Conservation (phyloP, 2,113 vertebrate genomes). For the Anoura caudifer region DNA sequence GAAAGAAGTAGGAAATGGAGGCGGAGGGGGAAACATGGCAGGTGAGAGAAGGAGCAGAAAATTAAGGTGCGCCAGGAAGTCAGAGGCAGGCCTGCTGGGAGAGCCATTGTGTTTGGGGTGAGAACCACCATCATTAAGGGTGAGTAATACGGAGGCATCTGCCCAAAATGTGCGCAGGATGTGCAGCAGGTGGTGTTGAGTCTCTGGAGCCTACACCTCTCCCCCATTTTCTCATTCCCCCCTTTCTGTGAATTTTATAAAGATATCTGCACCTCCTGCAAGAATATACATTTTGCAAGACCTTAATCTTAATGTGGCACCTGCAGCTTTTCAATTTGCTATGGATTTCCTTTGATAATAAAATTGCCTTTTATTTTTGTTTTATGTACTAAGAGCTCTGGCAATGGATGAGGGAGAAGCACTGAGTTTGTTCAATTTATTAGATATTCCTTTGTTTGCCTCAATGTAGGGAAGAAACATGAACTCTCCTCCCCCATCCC, state of each 20-base stretch:
- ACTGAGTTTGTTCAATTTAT: background rate
- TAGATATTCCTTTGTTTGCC: background rate
- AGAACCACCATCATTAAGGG: background rate
- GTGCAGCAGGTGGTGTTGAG: background rate
- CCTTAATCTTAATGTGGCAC: background rate
- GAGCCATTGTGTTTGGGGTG: background rate
- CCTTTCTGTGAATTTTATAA: background rate
- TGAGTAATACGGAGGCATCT: background rate
- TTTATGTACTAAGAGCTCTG: background rate
- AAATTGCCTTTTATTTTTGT: background rate
- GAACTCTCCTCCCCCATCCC: accelerated
- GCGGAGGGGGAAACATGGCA: accelerated
- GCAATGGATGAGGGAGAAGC: background rate
- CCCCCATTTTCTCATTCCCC: background rate
- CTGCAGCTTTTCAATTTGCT: background rate
- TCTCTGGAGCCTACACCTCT: background rate
- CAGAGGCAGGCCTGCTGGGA: background rate
- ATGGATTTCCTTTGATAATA: background rate
- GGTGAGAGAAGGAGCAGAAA: background rate
- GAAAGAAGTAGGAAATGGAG: background rate
- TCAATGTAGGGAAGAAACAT: background rate
- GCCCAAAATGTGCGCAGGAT: background rate
- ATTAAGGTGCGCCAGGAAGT: background rate
- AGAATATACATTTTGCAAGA: background rate
- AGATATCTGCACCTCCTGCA: background rate